Conservation (phyloP, 1,140 invertebrate genomes). For the Ceratina calcarata region DNA sequence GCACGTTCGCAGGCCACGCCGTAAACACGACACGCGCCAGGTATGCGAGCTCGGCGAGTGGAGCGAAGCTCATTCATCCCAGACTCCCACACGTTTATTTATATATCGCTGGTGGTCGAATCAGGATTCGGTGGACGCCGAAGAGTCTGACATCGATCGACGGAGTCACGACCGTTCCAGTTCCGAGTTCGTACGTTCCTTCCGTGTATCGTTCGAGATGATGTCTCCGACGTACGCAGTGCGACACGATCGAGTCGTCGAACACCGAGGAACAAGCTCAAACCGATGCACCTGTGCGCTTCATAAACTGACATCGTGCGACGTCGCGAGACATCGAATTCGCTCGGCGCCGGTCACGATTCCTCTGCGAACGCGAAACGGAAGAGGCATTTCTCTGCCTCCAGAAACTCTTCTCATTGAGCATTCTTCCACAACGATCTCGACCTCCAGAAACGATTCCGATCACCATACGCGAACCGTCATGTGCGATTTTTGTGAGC, state of each 20-base stretch:
- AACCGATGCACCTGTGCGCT: too few relatives aligned
- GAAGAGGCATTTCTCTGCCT: neutral
- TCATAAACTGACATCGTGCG: too few relatives aligned
- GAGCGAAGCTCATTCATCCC: slow-evolving; percentile 14
- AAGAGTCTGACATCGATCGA: too few relatives aligned
- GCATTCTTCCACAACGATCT: neutral
- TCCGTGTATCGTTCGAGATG: too few relatives aligned
- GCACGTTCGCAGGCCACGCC: neutral
- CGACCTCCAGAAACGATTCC: slow-evolving; percentile 8
- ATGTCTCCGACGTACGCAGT: too few relatives aligned
- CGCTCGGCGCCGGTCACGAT: too few relatives aligned
- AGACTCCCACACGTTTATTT: too few relatives aligned
- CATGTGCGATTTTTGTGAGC: neutral
- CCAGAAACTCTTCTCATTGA: neutral
- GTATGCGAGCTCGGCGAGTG: neutral
- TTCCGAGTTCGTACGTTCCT: too few relatives aligned
- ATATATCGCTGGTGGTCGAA: neutral
- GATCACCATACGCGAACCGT: neutral
- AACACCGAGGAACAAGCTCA: too few relatives aligned
- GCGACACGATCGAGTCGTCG: too few relatives aligned
- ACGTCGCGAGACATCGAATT: too few relatives aligned
- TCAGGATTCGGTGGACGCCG: slow-evolving; percentile 9
- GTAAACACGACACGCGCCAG: slow-evolving; percentile 39
- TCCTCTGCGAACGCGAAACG: neutral
- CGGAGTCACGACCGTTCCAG: too few relatives aligned